Evolutionary conservation across 2,797 vertebrate species (phyloP).

Genomic region (Centropyge bicolor): DNA sequence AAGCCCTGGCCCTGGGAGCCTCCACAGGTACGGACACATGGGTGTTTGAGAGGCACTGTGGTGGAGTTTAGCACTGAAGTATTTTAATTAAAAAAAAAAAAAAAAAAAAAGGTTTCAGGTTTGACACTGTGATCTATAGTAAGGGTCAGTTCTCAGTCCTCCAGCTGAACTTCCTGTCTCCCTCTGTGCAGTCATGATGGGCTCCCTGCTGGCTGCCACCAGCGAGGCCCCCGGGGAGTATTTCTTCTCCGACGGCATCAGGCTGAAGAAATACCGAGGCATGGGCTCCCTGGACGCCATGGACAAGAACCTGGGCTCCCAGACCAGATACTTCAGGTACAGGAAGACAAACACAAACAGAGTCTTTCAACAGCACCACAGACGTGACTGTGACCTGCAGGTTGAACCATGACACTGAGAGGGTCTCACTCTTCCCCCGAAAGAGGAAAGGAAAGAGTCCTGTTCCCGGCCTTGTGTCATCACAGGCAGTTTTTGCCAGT

Average conservation of each 20-base stretch:
- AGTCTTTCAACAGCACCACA: not conserved
- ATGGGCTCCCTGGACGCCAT: constrained; percentile 99
- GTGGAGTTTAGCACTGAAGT: not conserved
- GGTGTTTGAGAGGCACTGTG: not conserved
- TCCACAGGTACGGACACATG: constrained; percentile 89
- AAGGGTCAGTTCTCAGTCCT: not conserved
- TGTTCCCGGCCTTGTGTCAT: not conserved
- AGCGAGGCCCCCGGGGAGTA: constrained; percentile 97
- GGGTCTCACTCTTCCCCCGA: not conserved
- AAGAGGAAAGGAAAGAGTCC: not conserved
- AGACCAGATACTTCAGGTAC: constrained; percentile 98
- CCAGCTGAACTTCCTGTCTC: not conserved
- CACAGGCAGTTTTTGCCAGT: not conserved
- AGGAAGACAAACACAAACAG: not conserved
- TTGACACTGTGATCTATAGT: not conserved
- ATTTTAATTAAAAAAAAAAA: not conserved
- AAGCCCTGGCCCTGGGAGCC: constrained; percentile 94
- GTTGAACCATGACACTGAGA: not conserved
- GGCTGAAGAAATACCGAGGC: constrained; percentile 97
- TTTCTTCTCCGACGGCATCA: constrained; percentile 97
- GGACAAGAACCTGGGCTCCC: constrained; percentile 98
- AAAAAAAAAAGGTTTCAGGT: not conserved
- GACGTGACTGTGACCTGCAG: not conserved
- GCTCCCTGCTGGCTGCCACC: constrained; percentile 96
- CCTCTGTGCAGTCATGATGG: constrained; percentile 94